These are phyloP conservation scores for Thymelicus lineola DNA, from an alignment of 2,888 invertebrate genomes.

Conservation along the genomic window DNA sequence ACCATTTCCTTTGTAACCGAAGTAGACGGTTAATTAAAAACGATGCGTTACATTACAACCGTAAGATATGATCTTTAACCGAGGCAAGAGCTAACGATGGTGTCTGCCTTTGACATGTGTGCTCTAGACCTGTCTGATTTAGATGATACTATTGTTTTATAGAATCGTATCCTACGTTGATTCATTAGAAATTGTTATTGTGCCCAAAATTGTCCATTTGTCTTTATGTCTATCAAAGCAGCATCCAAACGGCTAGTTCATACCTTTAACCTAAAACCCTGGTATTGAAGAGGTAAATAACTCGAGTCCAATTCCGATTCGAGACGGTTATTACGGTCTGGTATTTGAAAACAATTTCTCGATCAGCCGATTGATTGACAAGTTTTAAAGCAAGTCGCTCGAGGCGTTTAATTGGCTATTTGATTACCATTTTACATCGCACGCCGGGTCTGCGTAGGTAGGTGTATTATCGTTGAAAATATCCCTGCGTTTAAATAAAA, in stretches of 20 bases:
- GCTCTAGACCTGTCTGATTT: too few relatives aligned
- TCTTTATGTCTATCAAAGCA: too few relatives aligned
- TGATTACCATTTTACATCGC: conserved; percentile 15
- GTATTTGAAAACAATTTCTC: conserved; percentile 20
- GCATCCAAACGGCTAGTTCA: background rate
- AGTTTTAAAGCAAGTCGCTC: conserved; percentile 18
- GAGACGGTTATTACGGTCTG: conserved; percentile 9
- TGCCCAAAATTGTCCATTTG: too few relatives aligned
- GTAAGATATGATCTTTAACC: background rate
- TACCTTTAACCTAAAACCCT: too few relatives aligned
- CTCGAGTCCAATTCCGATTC: background rate
- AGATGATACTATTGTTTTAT: too few relatives aligned
- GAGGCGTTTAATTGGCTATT: conserved; percentile 13
- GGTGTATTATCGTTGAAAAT: background rate
- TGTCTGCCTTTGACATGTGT: too few relatives aligned
- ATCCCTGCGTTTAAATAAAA: background rate
- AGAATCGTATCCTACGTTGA: too few relatives aligned
- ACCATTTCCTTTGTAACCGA: conserved; percentile 25
- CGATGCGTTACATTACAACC: background rate
- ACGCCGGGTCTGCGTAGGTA: background rate
- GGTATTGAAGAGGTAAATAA: background rate
- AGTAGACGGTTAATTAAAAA: conserved; percentile 25
- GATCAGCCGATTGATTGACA: conserved; percentile 22
- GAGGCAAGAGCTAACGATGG: too few relatives aligned
- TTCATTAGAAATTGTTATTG: too few relatives aligned